Conservation (phyloP, 2,888 invertebrate genomes). For the Linhomoeus sp. region DNA sequence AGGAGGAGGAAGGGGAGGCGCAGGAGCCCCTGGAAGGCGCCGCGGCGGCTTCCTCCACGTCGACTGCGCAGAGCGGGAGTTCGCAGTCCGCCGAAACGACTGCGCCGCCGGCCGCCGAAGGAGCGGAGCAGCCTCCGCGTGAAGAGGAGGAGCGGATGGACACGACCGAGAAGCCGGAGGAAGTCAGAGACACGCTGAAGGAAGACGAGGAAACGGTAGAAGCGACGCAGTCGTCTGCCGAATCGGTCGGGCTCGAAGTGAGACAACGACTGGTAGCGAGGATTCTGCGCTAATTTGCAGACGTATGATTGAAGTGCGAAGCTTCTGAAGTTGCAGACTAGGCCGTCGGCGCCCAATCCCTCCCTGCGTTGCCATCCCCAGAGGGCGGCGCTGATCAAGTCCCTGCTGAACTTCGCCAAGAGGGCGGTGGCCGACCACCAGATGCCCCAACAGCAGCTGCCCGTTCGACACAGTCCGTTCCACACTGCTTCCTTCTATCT, state of each 20-base stretch:
- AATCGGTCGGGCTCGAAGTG: too few relatives aligned
- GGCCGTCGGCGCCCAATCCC: too few relatives aligned
- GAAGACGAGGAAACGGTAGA: too few relatives aligned
- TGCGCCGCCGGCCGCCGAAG: too few relatives aligned
- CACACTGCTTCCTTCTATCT: not conserved
- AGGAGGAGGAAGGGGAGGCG: constrained; percentile 52
- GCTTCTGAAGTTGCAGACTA: constrained; percentile 8
- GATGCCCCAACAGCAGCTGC: constrained; percentile 12
- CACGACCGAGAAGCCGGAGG: too few relatives aligned
- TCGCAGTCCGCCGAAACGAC: not conserved
- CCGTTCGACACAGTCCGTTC: constrained; percentile 15
- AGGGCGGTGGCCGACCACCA: constrained; percentile 50
- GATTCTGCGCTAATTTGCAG: too few relatives aligned
- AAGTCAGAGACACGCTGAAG: too few relatives aligned
- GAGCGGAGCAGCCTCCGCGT: not conserved
- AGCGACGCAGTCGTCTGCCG: too few relatives aligned
- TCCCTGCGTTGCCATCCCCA: constrained; percentile 47
- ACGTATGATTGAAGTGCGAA: constrained; percentile 5
- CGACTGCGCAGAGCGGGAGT: not conserved
- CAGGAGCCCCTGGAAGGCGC: constrained; percentile 6
- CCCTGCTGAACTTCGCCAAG: constrained; percentile 68
- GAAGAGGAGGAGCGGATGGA: not conserved
- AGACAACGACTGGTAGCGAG: too few relatives aligned
- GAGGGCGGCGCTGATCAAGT: constrained; percentile 60
- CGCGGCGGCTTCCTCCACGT: not conserved